phyloP scores from a whole-genome alignment of 2,888 invertebrate genomes.

The Blastobasis adustella region DNA sequence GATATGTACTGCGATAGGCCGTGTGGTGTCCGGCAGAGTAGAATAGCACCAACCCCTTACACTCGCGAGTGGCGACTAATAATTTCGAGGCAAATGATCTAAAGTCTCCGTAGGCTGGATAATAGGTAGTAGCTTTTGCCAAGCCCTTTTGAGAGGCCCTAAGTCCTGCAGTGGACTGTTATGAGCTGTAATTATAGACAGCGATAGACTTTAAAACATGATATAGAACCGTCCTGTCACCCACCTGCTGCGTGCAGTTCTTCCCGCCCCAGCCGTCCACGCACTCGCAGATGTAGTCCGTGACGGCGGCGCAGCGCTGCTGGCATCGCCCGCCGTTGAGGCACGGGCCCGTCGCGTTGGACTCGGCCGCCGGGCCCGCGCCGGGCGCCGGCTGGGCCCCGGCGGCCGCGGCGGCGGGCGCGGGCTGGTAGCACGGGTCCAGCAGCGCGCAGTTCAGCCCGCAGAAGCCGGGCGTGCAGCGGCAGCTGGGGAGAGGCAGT shows the following conservation, averaged over 20 bases:
- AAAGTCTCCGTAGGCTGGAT: too few relatives aligned
- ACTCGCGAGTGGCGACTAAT: too few relatives aligned
- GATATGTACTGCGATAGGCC: too few relatives aligned
- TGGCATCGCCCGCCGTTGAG: constrained; percentile 81
- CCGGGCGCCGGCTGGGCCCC: constrained; percentile 8
- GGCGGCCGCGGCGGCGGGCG: background rate
- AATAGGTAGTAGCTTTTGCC: too few relatives aligned
- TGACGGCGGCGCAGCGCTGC: constrained; percentile 75
- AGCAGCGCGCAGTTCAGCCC: constrained; percentile 82
- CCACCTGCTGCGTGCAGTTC: constrained; percentile 83
- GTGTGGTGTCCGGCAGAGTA: too few relatives aligned
- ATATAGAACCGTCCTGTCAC: background rate
- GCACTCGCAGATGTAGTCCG: constrained; percentile 82
- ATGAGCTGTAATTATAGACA: too few relatives aligned
- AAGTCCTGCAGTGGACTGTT: too few relatives aligned
- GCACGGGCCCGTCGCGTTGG: constrained; percentile 74
- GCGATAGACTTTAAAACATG: background rate
- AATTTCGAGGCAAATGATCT: too few relatives aligned
- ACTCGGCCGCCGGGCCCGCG: constrained; percentile 5
- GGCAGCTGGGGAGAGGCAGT: constrained; percentile 47
- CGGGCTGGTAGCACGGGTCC: constrained; percentile 78
- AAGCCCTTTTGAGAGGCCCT: too few relatives aligned
- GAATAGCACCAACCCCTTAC: too few relatives aligned
- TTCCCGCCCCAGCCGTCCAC: constrained; percentile 80
- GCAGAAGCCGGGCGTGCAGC: constrained; percentile 78